Evolutionary conservation across 30 jellyfish, hydroid and myxozoan species (phyloP), one percentile per base, ranked within the genome.

Genomic region (Hydractinia echinata): DNA sequence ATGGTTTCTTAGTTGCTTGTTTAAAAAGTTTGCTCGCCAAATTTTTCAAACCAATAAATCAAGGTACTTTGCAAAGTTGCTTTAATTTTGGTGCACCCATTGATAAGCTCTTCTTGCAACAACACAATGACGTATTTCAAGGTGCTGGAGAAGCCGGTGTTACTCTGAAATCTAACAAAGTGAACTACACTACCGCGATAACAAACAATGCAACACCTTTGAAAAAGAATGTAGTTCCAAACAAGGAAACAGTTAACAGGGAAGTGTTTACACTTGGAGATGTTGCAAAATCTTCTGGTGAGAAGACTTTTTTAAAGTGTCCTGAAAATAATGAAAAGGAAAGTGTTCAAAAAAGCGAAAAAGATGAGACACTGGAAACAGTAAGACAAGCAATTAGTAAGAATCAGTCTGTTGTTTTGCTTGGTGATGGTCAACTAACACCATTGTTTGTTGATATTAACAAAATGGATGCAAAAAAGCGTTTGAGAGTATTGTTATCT

Each of bases 1-100:
- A 74, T 5, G 11, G 51, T 16, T 49, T 74, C 21, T 50, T 74
- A 13, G 83, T 74, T 50, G 54, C 6, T n/a, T 74, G 83, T 51
- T 74, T 74, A 74, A 49, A 30, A 74, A 48, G 83, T 6, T 50
- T 74, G 13, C 73, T 74, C 50, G 7, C 51, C 51, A 74, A 50
- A 8, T 74, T 74, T 44, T 74, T 51, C 7, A 19, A 0, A 10
- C 83, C 83, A 49, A 58, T 74, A 4, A 54, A 21, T 49, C 83
- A 49, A 4, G 83, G 83, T 9, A 74, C 21, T n/a, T 16, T 74
- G 50, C 83, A 74, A 51, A 74, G 83, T 50, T 74, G 83, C 20
- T 74, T 74, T 55, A 74, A 74, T 74, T 74, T 20, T 48, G 76
- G 61, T 18, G 7, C 5, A 10, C 68, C 54, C 54, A 49, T 74